Evolutionary conservation across 1,140 invertebrate species (phyloP).

Genomic region (Zaprionus tsacasi): DNA sequence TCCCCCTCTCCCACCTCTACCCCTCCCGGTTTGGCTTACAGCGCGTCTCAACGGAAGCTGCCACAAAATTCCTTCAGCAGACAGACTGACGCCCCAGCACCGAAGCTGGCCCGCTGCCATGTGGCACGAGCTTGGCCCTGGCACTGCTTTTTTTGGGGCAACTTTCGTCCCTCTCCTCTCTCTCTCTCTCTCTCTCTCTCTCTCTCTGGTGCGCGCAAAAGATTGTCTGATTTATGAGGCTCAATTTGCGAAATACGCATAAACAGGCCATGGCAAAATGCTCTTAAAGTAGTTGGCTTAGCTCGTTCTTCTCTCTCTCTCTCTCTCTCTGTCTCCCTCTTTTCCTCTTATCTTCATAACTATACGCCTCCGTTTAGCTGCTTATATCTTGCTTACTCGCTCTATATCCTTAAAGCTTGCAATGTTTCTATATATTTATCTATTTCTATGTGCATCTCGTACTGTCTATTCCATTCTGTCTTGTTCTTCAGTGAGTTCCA

Average conservation of each 20-base stretch:
- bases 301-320: background rate
- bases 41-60: slow-evolving; percentile 14
- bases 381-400: background rate
- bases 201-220: background rate
- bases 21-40: background rate
- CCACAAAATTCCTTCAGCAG: slow-evolving; percentile 14
- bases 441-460: background rate
- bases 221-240: slow-evolving; percentile 62
- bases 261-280: slow-evolving; percentile 55
- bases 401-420: background rate
- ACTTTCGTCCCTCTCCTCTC: slow-evolving; percentile 5
- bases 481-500: too few relatives aligned
- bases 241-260: slow-evolving; percentile 53
- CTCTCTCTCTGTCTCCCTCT: background rate
- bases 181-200: too few relatives aligned
- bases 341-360: background rate
- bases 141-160: background rate
- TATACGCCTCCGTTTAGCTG: background rate
- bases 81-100: slow-evolving; percentile 26
- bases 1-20: too few relatives aligned
- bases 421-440: background rate
- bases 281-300: slow-evolving; percentile 22
- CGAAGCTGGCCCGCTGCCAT: slow-evolving; percentile 23
- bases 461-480: background rate
- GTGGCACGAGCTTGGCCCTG: background rate